Evolutionary conservation across 2,113 vertebrate genomes (phyloP), one percentile per base, ranked within the genome.

Genomic region (Dendropsophus ebraccatus): DNA sequence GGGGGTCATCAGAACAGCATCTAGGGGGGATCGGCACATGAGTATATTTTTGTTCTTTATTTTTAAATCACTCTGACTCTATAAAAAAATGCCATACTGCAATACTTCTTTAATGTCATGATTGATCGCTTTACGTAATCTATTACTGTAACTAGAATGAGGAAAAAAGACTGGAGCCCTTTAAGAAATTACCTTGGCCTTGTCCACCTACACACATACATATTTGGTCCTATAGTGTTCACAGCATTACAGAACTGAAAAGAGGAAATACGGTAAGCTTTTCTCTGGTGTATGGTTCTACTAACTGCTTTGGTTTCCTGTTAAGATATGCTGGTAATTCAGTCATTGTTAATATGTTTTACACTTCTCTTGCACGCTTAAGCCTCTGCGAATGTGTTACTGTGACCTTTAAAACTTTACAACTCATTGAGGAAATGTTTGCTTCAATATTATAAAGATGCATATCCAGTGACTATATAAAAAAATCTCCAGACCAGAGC

Each of bases 251-350:
- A 80, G 75, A 80, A 80, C 52, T 72, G 75, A 67, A 86, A 86
- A 85, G 37, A 86, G 84, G 76, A 86, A 80, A 60, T 58, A 12
- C 52, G 69, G 52, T 41, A 41, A 50, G 21, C 69, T 19, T 78
- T 23, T 67, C 35, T 67, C 14, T 13, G 14, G 21, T 41, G 13
- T 35, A 37, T 2, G n/a, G 47, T 86, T 75, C 50, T 62, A 72
- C 47, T 72, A 70, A 72, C 76, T 56, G 56, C 47, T 79, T 86
- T 56, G 32, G 84, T 80, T 86, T 86, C 76, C 84, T 86, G 84
- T 86, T 79, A 17, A 19, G 21, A 19, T 16, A 76, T 17, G 35
- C 37, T 83, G 72, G 7, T 50, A 16, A 58, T 54, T 23, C 50
- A 72, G 28, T 12, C 25, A 83, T 23, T 11, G 30, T 6, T 70